Conservation (phyloP, 2,888 invertebrate species). For the Xylocampa areola region DNA sequence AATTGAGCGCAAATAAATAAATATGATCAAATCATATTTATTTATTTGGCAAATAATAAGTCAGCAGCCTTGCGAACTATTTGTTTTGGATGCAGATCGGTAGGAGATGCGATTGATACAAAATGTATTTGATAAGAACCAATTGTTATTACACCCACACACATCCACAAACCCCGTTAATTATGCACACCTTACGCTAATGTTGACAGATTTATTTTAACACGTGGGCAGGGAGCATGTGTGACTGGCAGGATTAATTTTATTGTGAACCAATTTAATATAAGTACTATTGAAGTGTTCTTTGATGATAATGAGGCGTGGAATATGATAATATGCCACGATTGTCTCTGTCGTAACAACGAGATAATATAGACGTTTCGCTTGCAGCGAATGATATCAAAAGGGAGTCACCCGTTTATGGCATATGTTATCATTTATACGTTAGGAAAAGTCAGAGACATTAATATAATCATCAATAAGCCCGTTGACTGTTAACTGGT, state of each 20-base stretch:
- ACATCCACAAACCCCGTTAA: conserved; percentile 69
- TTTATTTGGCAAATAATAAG: conserved; percentile 45
- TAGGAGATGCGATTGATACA: conserved; percentile 59
- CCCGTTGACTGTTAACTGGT: background rate
- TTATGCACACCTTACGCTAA: conserved; percentile 64
- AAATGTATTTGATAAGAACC: conserved; percentile 73
- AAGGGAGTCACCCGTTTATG: background rate
- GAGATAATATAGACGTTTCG: conserved; percentile 12
- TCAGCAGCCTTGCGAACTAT: conserved; percentile 56
- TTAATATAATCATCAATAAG: background rate
- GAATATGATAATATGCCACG: conserved; percentile 21
- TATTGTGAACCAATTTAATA: conserved; percentile 60
- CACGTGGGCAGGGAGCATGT: conserved; percentile 57
- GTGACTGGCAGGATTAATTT: conserved; percentile 45
- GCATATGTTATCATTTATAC: no score
- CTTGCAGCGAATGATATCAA: conserved; percentile 3
- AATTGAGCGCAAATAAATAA: conserved; percentile 41
- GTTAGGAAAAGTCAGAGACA: background rate
- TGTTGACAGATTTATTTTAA: conserved; percentile 77
- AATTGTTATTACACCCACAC: conserved; percentile 66
- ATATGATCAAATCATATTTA: conserved; percentile 51
- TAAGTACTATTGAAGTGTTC: conserved; percentile 33
- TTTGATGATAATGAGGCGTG: conserved; percentile 46
- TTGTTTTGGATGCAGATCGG: conserved; percentile 65
- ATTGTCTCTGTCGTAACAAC: conserved; percentile 7